Conservation (phyloP, 2,113 vertebrate genomes). For the Oceanodroma tethys region DNA sequence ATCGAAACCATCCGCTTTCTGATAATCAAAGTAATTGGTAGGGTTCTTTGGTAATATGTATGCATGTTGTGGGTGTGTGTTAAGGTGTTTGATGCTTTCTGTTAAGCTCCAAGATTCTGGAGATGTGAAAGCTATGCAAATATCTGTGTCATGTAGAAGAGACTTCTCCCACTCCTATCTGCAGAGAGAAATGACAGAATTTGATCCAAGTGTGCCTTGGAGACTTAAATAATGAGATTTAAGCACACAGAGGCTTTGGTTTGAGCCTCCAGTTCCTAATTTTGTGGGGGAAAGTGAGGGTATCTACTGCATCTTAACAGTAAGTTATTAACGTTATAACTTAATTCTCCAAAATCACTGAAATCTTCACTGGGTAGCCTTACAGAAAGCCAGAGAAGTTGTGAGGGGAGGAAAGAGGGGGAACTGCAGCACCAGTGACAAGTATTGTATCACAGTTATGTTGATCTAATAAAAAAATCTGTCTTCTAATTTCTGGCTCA, state of each 20-base stretch:
- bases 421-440: neutral
- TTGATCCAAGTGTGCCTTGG: neutral
- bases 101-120: neutral
- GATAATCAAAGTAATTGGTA: neutral
- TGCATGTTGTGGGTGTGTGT: neutral
- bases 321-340: neutral
- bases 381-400: neutral
- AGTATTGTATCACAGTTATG: neutral
- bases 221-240: neutral
- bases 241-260: neutral
- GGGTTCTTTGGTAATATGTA: neutral
- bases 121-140: neutral
- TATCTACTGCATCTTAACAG: neutral
- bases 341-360: neutral
- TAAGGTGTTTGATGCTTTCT: constrained; percentile 18
- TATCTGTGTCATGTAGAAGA: neutral
- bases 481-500: neutral
- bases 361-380: neutral
- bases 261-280: neutral
- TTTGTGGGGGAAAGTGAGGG: neutral
- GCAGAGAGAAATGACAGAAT: neutral
- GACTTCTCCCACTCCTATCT: constrained; percentile 31
- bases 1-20: neutral
- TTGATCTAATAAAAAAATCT: neutral
- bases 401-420: neutral